Base-by-base conservation (phyloP, 1,140 invertebrate species). In the Macrocentrus cingulum region DNA sequence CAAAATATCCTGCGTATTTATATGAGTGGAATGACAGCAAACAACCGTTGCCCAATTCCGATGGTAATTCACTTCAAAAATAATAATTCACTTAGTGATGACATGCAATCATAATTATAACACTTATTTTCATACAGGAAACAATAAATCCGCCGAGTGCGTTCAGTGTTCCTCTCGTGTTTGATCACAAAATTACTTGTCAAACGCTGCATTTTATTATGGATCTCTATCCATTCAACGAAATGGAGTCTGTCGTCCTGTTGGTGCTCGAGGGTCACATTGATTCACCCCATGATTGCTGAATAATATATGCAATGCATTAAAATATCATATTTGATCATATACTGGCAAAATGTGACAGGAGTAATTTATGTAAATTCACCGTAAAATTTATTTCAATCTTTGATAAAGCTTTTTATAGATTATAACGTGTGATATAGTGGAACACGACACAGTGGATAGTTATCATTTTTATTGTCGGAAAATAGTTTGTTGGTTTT, bases 1-100 rank as follows among this genome's bases (percentile, higher is more conserved):
- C 37, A 45, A 11, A 55, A 60, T 37, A 50, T 55, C 52, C 41
- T 60, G 37, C 48, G 55, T 48, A 60, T 60, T 55, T 49, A 50
- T 39, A 54, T 32, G 29, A 36, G 49, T 32, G 36, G 45, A 55
- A 49, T 60, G 34, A 60, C 45, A 41, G 20, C 37, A 13, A 55
- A 36, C 20, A 9, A 16, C 15, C 44, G 16, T 39, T 55, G 51
- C 42, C 44, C 58, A n/a, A 54, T 60, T 23, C 11, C 11, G 52
- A 19, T 49, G 25, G 48, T 52, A 59, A 25, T 15, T 46, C 4
- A 46, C 9, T 23, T 25, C 4, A 1, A n/a, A 46, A 49, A 13
- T 20, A 36, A 39, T 49, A 25, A n/a, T n/a, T n/a, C n/a, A n/a
- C n/a, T n/a, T n/a, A n/a, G n/a, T n/a, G n/a, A n/a, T n/a, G n/a